Base-by-base conservation (phyloP, 2,888 invertebrate species). In the Drosophila mayaguana region DNA sequence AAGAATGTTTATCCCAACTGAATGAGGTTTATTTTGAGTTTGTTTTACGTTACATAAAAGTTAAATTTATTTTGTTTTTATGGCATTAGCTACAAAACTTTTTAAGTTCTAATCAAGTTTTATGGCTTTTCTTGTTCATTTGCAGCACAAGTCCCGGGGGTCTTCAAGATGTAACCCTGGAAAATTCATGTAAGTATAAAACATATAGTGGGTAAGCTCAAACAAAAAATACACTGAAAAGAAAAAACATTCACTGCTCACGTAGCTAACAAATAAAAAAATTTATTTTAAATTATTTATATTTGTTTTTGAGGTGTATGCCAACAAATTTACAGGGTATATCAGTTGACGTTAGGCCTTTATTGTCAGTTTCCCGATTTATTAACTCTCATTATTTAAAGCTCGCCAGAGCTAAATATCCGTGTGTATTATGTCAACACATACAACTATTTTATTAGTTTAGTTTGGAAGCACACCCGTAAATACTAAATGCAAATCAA, bases 131-230 rank as follows among this genome's bases (percentile, higher is more conserved):
- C 28, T 51, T 54, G 25, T 54, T 91, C 6, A 75, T 87, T 94
- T 95, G 56, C 94, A 96, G 96, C 90, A 95, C 95, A 62, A 96
- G 95, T 91, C 96, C 96, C 20, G 94, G 95, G 75, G 95, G 95
- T 89, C 92, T 96, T 72, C 95, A 96, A 92, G 96, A 96, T 93
- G 95, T 95, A 92, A 95, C 95, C 53, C 92, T 95, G 91, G 94
- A 94, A 83, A 92, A 91, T 82, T 90, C 92, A 83, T 92, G 93
- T 93, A 84, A 92, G 92, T 90, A 65, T 36, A 4, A 20, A 43
- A 45, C 22, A 18, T 28, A 25, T 7, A 40, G 2, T 5, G 18
- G 32, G 43, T 12, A 20, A 20, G 6, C 4, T 34, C 34, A 34
- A 34, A 34, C 34, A 12, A 34, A 34, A 34, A 25, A 25, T 4